These are phyloP conservation scores for Glaucidium brasilianum DNA, from an alignment of 2,113 vertebrate species.

Conservation along the genomic window DNA sequence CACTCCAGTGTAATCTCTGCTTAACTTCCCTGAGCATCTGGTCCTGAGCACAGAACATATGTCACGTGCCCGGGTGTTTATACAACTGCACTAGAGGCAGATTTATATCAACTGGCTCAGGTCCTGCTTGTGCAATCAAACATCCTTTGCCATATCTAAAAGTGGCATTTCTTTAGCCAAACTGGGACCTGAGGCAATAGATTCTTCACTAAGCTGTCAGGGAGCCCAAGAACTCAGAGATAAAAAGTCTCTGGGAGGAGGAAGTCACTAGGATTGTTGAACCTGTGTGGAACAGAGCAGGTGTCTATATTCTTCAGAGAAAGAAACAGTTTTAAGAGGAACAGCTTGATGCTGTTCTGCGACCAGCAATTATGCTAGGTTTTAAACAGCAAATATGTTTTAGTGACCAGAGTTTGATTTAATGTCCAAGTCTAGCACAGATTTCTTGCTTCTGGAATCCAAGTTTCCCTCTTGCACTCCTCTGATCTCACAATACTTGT, in stretches of 20 bases:
- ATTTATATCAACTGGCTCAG: background rate
- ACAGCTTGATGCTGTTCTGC: background rate
- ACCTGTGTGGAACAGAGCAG: background rate
- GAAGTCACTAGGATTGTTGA: background rate
- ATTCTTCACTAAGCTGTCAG: background rate
- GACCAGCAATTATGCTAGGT: background rate
- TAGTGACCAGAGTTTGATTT: background rate
- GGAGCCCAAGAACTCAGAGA: background rate
- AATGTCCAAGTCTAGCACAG: background rate
- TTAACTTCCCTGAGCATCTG: constrained; percentile 46
- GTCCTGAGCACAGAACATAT: background rate
- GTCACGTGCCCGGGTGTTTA: background rate
- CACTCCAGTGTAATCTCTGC: constrained; percentile 23
- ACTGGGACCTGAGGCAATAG: background rate
- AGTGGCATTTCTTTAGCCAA: background rate
- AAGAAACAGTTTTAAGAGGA: background rate
- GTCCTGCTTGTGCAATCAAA: background rate
- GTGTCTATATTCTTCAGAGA: background rate
- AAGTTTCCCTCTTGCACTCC: background rate
- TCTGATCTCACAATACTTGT: background rate
- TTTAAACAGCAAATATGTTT: background rate
- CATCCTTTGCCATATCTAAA: background rate
- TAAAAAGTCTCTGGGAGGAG: background rate
- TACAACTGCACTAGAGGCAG: background rate
- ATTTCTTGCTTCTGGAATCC: background rate